Evolutionary conservation across 2,888 invertebrate genomes (phyloP), one percentile per base, ranked within the genome.

Genomic region (Scelioninae gen. 2): DNA sequence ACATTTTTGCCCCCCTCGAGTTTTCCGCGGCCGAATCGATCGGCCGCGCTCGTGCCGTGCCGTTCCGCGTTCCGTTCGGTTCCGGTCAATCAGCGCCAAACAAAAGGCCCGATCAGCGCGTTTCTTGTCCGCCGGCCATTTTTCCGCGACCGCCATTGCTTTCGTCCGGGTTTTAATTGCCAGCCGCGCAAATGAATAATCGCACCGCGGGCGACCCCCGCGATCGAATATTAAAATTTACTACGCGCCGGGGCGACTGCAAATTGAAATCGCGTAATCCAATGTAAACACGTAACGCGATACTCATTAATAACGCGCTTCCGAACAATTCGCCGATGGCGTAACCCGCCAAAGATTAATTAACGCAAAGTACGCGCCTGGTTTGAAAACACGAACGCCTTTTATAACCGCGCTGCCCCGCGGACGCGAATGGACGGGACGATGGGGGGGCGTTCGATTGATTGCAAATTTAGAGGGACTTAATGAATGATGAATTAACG

Each of bases 401-500:
- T 70, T n/a, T n/a, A n/a, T 63, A 65, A 57, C 57, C 16, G 28
- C 28, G 31, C 37, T 52, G n/a, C 43, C 13, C 9, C 15, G 35
- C 15, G 35, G 7, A 31, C 52, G 50, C 13, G 37, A 60, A 60
- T 39, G 31, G 31, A 53, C 43, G 45, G 19, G 13, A 11, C 28
- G 53, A 35, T 15, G 37, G 53, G 37, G 7, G 19, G 48, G n/a
- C n/a, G 57, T 63, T 63, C 61, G 18, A 70, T 70, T 63, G 70
- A 70, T 70, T 63, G 63, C 55, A 63, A 70, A 70, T 70, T 55
- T 63, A 61, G 48, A 13, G 13, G 31, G 37, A 64, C 46, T 63
- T 70, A 70, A 70, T 70, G 70, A 63, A 70, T 70, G 70, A 70
- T 70, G 64, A 64, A 70, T 70, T 64, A 53, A 37, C 50, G n/a